Evolutionary conservation across 2,797 vertebrate species (phyloP).

Genomic region (Characodon lateralis): DNA sequence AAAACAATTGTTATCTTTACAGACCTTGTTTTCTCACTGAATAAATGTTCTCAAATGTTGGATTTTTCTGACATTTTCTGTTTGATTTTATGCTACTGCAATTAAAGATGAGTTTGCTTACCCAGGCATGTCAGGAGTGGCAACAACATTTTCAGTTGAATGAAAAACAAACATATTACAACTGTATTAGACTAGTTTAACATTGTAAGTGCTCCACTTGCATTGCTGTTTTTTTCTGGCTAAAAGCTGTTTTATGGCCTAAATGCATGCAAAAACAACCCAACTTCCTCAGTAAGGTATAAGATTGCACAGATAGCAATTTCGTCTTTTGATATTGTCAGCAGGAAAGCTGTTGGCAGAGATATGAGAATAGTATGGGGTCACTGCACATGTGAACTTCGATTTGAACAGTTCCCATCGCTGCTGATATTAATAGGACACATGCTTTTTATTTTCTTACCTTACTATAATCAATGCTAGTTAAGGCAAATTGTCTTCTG

Average conservation of each 20-base stretch:
- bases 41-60: too few relatives aligned
- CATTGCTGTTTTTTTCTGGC: slow-evolving; percentile 4
- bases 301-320: slow-evolving; percentile 32
- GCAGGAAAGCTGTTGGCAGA: slow-evolving; percentile 60
- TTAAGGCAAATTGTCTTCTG: neutral
- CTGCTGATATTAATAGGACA: slow-evolving; percentile 4
- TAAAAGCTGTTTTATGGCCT: slow-evolving; percentile 17
- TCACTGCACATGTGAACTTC: slow-evolving; percentile 13
- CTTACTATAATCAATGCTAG: neutral
- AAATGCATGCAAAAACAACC: neutral
- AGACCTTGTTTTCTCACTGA: too few relatives aligned
- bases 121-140: neutral
- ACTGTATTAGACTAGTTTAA: neutral
- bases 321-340: slow-evolving; percentile 59
- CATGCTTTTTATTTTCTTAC: neutral
- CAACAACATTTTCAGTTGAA: neutral
- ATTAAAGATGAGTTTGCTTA: neutral
- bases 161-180: neutral
- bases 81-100: too few relatives aligned
- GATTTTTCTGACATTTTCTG: neutral
- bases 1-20: neutral
- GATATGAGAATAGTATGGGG: slow-evolving; percentile 14
- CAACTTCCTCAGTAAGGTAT: slow-evolving; percentile 38
- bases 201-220: neutral
- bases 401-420: neutral